Evolutionary conservation across 2,113 vertebrate species (phyloP), one percentile per base, ranked within the genome.

Genomic region (Neodontobutis hainanensis): DNA sequence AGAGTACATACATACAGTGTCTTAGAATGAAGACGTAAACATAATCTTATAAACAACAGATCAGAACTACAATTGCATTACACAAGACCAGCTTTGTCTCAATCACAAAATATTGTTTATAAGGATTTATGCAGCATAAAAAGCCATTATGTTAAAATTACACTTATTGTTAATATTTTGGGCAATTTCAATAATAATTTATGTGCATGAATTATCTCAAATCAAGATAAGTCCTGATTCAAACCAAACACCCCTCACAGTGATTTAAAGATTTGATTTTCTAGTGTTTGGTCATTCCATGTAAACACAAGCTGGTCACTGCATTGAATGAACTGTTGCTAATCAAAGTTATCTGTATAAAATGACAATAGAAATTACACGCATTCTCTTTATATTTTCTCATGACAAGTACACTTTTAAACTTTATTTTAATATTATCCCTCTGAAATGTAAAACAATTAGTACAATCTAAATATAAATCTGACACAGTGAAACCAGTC

Each of bases 401-500:
- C 19, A 2, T 27, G 19, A 27, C 19, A 27, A 27, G 19, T 27
- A 27, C 15, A 43, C 2, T 36, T 4, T 43, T 42, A 43, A 40
- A 58, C 4, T 14, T 6, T n/a, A 8, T 50, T 14, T n/a, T 36
- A 75, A 73, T 78, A 77, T 61, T 45, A 60, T 61, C 38, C 4
- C 5, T 65, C 27, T 61, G 27, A 65, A 61, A 36, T 11, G 35
- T 36, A 70, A 70, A 68, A 16, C 46, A 55, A 63, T 53, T 12
- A 53, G 43, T 4, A 11, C 48, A 42, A 49, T 59, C 61, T 62
- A 42, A 67, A 45, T 8, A 53, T 61, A 68, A 74, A 66, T 42
- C 60, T 65, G 34, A 44, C 80, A 83, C 78, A 88, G 78, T 81
- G 76, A 63, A 80, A 70, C 63, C 73, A 62, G 75, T 81, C 38